Conservation (phyloP, 2,113 vertebrate genomes). For the Oncorhynchus masou region DNA sequence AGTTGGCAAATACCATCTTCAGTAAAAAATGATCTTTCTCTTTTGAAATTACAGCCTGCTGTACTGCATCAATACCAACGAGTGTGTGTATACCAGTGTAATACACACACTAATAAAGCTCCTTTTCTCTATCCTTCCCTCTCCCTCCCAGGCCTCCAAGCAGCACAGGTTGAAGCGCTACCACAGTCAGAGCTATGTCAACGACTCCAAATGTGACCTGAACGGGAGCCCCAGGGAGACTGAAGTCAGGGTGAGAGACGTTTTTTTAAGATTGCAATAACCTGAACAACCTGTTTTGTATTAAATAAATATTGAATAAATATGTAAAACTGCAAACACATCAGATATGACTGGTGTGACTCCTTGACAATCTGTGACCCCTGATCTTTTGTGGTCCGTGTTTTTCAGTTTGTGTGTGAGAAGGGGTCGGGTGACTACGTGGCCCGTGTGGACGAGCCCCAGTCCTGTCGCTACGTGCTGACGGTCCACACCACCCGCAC, state of each 20-base stretch:
- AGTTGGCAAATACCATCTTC: too few relatives aligned
- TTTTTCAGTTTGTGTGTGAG: conserved; percentile 74
- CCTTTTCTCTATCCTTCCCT: not conserved
- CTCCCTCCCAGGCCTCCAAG: conserved; percentile 81
- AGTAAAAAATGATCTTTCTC: too few relatives aligned
- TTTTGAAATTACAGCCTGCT: too few relatives aligned
- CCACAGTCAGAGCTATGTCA: conserved; percentile 93
- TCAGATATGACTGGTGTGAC: not conserved
- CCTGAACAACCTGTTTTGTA: too few relatives aligned
- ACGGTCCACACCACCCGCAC: conserved; percentile 87
- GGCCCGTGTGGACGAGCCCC: conserved; percentile 88
- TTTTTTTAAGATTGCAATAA: too few relatives aligned
- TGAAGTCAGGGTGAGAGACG: conserved; percentile 86
- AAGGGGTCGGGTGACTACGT: conserved; percentile 88
- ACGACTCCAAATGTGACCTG: conserved; percentile 93
- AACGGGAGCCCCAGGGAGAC: conserved; percentile 86
- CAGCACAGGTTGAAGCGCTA: conserved; percentile 90
- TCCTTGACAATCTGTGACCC: not conserved
- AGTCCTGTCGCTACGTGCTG: conserved; percentile 90
- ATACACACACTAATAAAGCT: not conserved
- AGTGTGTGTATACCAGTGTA: not conserved
- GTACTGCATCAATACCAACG: too few relatives aligned
- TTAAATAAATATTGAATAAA: too few relatives aligned
- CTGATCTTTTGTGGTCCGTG: too few relatives aligned
- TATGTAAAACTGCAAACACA: too few relatives aligned